Percentiles rank a stretch among this genome's conserved stretches.
Conservation (phyloP, 1,140 invertebrate species). For the Micrasema minimum region DNA sequence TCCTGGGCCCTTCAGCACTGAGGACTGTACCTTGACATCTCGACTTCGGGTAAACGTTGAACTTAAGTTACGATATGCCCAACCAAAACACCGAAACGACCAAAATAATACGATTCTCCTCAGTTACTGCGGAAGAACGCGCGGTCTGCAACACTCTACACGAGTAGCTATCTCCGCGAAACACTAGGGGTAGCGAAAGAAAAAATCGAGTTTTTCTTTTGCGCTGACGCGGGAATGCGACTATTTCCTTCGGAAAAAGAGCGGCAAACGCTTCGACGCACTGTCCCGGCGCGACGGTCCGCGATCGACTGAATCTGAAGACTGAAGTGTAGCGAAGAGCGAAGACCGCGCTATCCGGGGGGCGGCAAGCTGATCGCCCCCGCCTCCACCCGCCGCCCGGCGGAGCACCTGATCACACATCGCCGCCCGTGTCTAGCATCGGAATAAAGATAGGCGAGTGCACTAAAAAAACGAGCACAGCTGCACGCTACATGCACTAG, state of each 20-base stretch:
- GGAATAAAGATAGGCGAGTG: constrained; percentile 7
- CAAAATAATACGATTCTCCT: background rate
- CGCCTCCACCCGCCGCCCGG: background rate
- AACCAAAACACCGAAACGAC: constrained; percentile 9
- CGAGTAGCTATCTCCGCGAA: background rate
- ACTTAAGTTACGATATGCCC: background rate
- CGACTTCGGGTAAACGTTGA: background rate
- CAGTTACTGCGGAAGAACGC: background rate
- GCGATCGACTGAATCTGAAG: constrained; percentile 31
- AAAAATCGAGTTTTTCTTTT: constrained; percentile 20
- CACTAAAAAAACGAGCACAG: background rate
- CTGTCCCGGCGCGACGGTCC: constrained; percentile 38
- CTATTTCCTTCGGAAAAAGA: constrained; percentile 36
- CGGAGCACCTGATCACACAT: constrained; percentile 19
- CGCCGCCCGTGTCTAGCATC: constrained; percentile 5
- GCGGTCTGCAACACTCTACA: background rate
- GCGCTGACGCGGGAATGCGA: constrained; percentile 30
- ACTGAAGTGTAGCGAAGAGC: background rate
- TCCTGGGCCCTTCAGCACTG: constrained; percentile 11
- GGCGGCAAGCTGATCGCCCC: background rate
- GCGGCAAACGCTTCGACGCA: constrained; percentile 25
- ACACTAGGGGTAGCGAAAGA: constrained; percentile 25
- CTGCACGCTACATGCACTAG: too few relatives aligned
- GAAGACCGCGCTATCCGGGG: constrained; percentile 1
- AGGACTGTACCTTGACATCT: background rate